Evolutionary conservation across 2,797 vertebrate genomes (phyloP), one percentile per base, ranked within the genome.

Genomic region (Sebastes oblongus): DNA sequence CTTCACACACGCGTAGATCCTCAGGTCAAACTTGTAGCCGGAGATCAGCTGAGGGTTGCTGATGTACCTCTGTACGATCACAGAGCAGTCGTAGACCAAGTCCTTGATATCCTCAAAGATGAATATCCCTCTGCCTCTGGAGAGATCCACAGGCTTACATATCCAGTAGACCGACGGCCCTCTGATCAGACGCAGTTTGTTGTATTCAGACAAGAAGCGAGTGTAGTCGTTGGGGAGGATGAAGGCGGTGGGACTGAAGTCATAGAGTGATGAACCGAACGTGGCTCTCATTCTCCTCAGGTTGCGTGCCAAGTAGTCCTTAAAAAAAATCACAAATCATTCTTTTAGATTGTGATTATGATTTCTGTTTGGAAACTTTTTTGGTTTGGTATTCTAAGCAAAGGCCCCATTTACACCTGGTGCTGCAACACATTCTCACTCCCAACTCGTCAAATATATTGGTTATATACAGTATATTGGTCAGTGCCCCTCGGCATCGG

Each of bases 1-100:
- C 12, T 95, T 96, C 69, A 97, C 91, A 1, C 97, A 97, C 4
- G 95, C 95, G 0, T 97, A 97, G 80, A 97, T 91, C 42, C 96
- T 93, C 65, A 97, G 93, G 87, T 97, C 96, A 30, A 96, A 94
- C 78, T 97, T 97, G 84, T 97, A 97, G 16, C 96, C 94, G 1
- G 96, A 96, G 66, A 97, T 94, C 7, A 97, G 94, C 36, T 97
- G 86, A 2, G 96, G 95, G 74, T 95, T 92, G 66, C 94, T 95
- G 80, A 97, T 94, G 71, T 97, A 97, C 78, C 94, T 94, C 91
- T 97, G 97, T 0, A 97, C 90, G 5, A 97, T 91, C 0, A 95
- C 93, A 0, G 94, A 61, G 36, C 94, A 93, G 42, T 96, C 90
- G 42, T 97, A 97, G 8, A 91, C 78, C 62, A 97, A 82, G 66